A percentile compares a stretch with the other conserved stretches of the same genome.
These are phyloP conservation scores for Oconnorella tubifera DNA, from an alignment of 2,888 invertebrate species.

Conservation along the genomic window DNA sequence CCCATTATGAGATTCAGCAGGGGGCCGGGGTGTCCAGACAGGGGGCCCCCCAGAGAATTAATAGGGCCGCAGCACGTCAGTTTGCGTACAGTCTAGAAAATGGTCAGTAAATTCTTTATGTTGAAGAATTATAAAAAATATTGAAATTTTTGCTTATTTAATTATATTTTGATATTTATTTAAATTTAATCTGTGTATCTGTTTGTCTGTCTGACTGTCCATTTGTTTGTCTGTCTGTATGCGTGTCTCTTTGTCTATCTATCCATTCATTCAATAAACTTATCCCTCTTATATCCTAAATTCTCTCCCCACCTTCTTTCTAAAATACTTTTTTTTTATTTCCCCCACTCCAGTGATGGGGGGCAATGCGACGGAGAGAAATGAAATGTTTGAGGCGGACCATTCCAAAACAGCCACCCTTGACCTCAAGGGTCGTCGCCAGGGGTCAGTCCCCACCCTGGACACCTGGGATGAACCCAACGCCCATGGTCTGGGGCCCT, in stretches of 20 bases:
- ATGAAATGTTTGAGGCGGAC: slow-evolving; percentile 4
- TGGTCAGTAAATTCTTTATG: neutral
- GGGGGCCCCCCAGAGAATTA: neutral
- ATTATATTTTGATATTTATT: no score
- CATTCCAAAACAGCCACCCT: slow-evolving; percentile 10
- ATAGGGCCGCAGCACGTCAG: neutral
- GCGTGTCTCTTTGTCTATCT: no score
- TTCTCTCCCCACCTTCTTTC: no score
- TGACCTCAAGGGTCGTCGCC: slow-evolving; percentile 7
- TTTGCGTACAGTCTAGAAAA: slow-evolving; percentile 2
- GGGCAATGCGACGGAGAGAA: slow-evolving; percentile 12
- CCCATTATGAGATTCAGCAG: neutral
- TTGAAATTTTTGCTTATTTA: no score
- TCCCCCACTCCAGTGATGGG: slow-evolving; percentile 4
- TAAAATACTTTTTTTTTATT: no score
- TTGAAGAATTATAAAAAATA: no score
- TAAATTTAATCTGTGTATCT: no score
- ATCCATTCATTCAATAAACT: no score
- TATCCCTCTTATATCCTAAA: no score
- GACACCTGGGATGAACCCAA: slow-evolving; percentile 6
- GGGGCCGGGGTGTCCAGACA: neutral
- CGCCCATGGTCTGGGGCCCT: slow-evolving; percentile 1
- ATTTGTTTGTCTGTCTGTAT: no score
- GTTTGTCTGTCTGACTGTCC: no score
- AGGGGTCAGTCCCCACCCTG: slow-evolving; percentile 14